Conservation (phyloP, 1,140 invertebrate genomes). For the Metaphire vulgaris region DNA sequence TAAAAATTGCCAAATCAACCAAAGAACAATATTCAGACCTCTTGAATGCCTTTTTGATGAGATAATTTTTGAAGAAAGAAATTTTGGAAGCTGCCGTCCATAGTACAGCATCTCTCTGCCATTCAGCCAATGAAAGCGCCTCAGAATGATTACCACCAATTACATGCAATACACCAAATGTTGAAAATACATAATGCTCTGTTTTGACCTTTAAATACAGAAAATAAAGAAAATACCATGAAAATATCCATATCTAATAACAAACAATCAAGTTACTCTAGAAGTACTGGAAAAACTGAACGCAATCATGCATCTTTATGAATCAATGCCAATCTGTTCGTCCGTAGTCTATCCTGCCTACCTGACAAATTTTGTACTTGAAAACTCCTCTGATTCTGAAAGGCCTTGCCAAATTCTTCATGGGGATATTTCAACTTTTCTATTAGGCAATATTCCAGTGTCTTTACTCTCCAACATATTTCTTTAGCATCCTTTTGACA, state of each 20-base stretch:
- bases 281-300: not conserved
- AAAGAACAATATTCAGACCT: too few relatives aligned
- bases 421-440: too few relatives aligned
- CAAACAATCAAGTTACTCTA: slow-evolving; percentile 4
- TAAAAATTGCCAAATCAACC: too few relatives aligned
- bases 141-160: slow-evolving; percentile 41
- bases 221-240: not conserved
- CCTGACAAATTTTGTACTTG: too few relatives aligned
- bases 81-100: slow-evolving; percentile 45
- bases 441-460: too few relatives aligned
- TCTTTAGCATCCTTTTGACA: too few relatives aligned
- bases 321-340: too few relatives aligned
- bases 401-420: too few relatives aligned
- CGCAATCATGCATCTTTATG: not conserved
- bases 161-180: slow-evolving; percentile 50
- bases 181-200: slow-evolving; percentile 50
- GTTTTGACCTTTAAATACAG: slow-evolving; percentile 35
- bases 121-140: slow-evolving; percentile 44
- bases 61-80: slow-evolving; percentile 50
- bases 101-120: slow-evolving; percentile 48
- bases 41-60: slow-evolving; percentile 42
- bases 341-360: too few relatives aligned
- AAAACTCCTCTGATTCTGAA: too few relatives aligned
- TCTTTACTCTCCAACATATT: too few relatives aligned
- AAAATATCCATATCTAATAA: slow-evolving; percentile 3